Base-by-base conservation (phyloP, 2,888 invertebrate genomes). In the Apamea crenata region DNA sequence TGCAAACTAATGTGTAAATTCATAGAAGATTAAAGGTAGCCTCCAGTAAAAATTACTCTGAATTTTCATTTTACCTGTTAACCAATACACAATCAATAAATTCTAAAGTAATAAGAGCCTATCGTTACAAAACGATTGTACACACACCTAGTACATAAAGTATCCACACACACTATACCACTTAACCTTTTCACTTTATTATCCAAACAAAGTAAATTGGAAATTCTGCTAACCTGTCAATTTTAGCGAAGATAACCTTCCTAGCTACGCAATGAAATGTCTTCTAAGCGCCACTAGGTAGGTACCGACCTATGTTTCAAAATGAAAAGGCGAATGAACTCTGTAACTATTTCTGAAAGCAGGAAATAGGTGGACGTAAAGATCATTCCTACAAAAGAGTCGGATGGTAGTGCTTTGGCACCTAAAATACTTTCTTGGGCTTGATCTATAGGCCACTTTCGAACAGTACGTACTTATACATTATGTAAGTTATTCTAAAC, bases 11-110 rank as follows among this genome's bases (percentile, higher is more conserved):
- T 95, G 94, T 97, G 97, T 97, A 96, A 97, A 97, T 97, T 96
- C 96, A 97, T 97, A 97, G 97, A 97, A 97, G 97, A 97, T 96
- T 95, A 96, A 97, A 96, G 94, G 97, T 97, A 97, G 97, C 97
- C 97, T 96, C 95, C 96, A 95, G 93, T 95, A 94, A 93, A 90
- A 85, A 74, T 79, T 79, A 72, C 40, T 40, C 71, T 67, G 75
- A 53, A 66, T 88, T 90, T 88, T 87, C 50, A 84, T 90, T 89
- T 73, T 14, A 75, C 56, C 76, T 53, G 12, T 12, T 53, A 7
- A 21, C 10, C 32, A 47, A 32, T 59, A 29, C n/a, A 77, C 61
- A 56, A 25, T 14, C 32, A 65, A 66, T 53, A 8, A 53, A 47
- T 63, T 50, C 25, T 14, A 12, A 50, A 71, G 0, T 16, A 29